Conservation (phyloP, 2,797 vertebrate species). For the Gobio occitaniae region DNA sequence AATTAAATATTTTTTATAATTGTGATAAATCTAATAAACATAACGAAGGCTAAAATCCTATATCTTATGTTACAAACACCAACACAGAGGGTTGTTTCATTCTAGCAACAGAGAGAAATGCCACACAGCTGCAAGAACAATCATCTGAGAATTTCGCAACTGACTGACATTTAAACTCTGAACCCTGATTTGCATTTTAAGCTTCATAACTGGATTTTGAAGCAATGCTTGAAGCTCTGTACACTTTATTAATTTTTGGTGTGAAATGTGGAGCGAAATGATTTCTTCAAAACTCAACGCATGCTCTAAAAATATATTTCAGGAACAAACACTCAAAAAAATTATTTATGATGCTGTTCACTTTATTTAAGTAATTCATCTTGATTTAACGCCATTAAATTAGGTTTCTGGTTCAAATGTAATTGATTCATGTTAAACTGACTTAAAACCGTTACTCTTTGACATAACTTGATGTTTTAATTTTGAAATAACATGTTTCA, state of each 20-base stretch:
- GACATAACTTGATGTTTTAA: no score
- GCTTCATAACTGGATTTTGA: neutral
- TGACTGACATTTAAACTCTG: conserved; percentile 26
- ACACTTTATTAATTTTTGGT: neutral
- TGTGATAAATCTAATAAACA: neutral
- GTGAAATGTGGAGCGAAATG: neutral
- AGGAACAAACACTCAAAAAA: neutral
- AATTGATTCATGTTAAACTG: no score
- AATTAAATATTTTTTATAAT: neutral
- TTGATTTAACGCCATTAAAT: no score
- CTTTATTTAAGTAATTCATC: no score
- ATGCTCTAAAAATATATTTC: neutral
- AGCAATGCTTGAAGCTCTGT: neutral
- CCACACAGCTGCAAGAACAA: conserved; percentile 4
- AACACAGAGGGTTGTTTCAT: neutral
- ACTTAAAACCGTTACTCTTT: no score
- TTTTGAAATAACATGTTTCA: no score
- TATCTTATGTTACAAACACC: neutral
- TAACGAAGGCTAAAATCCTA: neutral
- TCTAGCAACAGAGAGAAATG: neutral
- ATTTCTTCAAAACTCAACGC: neutral
- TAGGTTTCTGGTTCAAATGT: no score
- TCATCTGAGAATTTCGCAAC: conserved; percentile 11
- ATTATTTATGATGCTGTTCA: no score
- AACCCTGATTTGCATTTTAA: neutral